Evolutionary conservation across 2,113 vertebrate species (phyloP).

Genomic region (Sinosuthora webbiana): DNA sequence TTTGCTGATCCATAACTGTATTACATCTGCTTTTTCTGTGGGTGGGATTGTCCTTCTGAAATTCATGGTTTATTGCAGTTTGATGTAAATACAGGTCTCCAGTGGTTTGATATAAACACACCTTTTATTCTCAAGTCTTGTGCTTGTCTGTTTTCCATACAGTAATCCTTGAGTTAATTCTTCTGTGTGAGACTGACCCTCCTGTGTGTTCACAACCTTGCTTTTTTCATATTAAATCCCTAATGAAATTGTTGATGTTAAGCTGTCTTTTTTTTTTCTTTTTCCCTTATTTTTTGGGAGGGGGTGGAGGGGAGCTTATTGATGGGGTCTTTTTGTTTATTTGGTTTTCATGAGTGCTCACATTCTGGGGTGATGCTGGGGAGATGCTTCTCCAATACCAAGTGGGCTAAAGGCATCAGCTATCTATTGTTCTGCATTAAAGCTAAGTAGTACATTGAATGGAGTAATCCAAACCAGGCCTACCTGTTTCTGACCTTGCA

Average conservation of each 20-base stretch:
- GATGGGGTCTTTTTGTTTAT: accelerated
- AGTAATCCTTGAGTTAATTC: not conserved
- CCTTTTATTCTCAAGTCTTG: not conserved
- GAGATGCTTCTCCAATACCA: not conserved
- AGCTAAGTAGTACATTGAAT: not conserved
- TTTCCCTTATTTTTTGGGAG: not conserved
- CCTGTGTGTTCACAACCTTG: not conserved
- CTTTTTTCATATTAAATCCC: not conserved
- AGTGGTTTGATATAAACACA: not conserved
- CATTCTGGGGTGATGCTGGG: not conserved
- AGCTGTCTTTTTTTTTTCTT: not conserved
- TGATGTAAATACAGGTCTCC: not conserved
- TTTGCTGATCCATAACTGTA: not conserved
- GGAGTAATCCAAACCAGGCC: not conserved
- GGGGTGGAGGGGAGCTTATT: accelerated
- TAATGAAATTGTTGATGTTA: not conserved
- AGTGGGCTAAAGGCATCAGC: not conserved
- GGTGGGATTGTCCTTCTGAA: not conserved
- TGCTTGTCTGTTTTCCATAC: not conserved
- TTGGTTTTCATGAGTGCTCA: not conserved
- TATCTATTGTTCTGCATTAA: not conserved
- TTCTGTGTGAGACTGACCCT: not conserved
- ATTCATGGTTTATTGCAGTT: not conserved
- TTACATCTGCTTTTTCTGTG: not conserved
- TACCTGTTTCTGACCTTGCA: not conserved